A percentile compares a stretch with the other conserved stretches of the same genome.
These are phyloP conservation scores for Anabas testudineus DNA, from an alignment of 2,797 vertebrate genomes.

Conservation along the genomic window DNA sequence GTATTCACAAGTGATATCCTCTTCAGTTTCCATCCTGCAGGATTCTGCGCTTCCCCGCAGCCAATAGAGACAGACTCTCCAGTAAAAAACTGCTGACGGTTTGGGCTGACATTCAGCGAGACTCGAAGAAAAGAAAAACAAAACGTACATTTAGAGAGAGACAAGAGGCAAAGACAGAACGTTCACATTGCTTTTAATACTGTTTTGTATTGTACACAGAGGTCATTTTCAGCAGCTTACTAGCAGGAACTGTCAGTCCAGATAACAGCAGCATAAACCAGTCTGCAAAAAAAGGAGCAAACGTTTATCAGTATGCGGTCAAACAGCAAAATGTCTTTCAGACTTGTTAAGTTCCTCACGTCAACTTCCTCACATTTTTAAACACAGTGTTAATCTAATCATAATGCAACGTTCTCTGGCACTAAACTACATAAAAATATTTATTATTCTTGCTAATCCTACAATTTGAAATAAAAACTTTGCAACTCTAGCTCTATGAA, in stretches of 20 bases:
- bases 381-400: too few relatives aligned
- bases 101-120: neutral
- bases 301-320: neutral
- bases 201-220: too few relatives aligned
- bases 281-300: neutral
- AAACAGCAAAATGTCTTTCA: too few relatives aligned
- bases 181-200: too few relatives aligned
- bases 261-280: neutral
- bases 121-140: neutral
- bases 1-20: neutral
- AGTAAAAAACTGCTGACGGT: neutral
- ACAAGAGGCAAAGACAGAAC: too few relatives aligned
- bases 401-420: too few relatives aligned
- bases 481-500: too few relatives aligned
- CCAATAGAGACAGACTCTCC: neutral
- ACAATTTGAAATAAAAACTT: too few relatives aligned
- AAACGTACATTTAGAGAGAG: neutral
- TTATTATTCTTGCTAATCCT: too few relatives aligned
- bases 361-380: too few relatives aligned
- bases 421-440: too few relatives aligned
- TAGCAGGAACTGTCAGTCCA: neutral
- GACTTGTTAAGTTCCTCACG: too few relatives aligned
- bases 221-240: neutral
- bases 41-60: neutral
- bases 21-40: neutral